These are phyloP conservation scores for Cydia amplana DNA, from an alignment of 1,140 invertebrate species.

Conservation along the genomic window DNA sequence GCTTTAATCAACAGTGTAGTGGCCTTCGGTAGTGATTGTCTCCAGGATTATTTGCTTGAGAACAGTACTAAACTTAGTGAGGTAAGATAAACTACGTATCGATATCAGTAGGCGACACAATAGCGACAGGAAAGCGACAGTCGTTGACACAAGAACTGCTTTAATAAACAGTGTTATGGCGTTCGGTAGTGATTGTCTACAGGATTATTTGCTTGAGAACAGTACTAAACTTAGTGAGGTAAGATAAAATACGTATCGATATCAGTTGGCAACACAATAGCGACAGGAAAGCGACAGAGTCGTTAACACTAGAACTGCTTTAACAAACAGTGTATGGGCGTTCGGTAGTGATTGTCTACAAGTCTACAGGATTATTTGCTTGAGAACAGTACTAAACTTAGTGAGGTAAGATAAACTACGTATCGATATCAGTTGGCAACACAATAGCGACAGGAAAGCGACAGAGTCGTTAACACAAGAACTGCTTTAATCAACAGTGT, in stretches of 20 bases:
- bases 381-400: slow-evolving; percentile 75
- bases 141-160: slow-evolving; percentile 56
- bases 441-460: slow-evolving; percentile 41
- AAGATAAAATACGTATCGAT: slow-evolving; percentile 35
- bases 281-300: slow-evolving; percentile 44
- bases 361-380: slow-evolving; percentile 50
- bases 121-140: slow-evolving; percentile 45
- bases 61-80: slow-evolving; percentile 78
- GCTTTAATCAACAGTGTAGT: slow-evolving; percentile 63
- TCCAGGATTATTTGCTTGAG: slow-evolving; percentile 75
- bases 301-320: slow-evolving; percentile 42
- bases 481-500: slow-evolving; percentile 57
- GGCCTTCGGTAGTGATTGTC: slow-evolving; percentile 72
- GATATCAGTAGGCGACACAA: slow-evolving; percentile 18
- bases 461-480: slow-evolving; percentile 44
- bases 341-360: slow-evolving; percentile 71
- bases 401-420: slow-evolving; percentile 42
- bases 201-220: slow-evolving; percentile 75
- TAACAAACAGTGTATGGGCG: slow-evolving; percentile 65
- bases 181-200: slow-evolving; percentile 74
- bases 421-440: background rate
- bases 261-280: slow-evolving; percentile 38
- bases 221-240: slow-evolving; percentile 79
- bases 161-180: slow-evolving; percentile 65
- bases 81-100: slow-evolving; percentile 55